Evolutionary conservation across 2,888 invertebrate genomes (phyloP).

Genomic region (Hydropsyche betteni): DNA sequence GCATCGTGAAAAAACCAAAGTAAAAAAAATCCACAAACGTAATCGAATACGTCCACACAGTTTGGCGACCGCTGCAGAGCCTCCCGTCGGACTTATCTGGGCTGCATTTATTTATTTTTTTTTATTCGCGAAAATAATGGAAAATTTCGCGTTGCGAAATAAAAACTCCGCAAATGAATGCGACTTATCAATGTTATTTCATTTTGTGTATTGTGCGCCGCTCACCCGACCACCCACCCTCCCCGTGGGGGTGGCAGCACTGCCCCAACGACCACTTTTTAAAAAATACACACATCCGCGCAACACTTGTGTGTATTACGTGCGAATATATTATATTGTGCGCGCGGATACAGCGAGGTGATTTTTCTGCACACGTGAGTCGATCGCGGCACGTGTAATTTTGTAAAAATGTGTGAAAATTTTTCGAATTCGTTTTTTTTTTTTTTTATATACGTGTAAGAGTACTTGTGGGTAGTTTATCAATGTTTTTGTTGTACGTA

Average conservation of each 20-base stretch:
- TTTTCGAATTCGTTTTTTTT: too few relatives aligned
- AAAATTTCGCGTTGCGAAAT: conserved; percentile 49
- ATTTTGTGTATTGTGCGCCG: conserved; percentile 49
- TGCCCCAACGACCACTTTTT: too few relatives aligned
- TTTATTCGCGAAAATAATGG: conserved; percentile 51
- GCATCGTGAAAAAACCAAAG: background rate
- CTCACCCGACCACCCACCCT: conserved; percentile 1
- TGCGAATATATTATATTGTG: too few relatives aligned
- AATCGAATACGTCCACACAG: conserved; percentile 24
- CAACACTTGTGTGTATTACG: too few relatives aligned
- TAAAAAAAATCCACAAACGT: background rate
- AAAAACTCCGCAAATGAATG: conserved; percentile 51
- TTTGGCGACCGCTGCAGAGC: conserved; percentile 30
- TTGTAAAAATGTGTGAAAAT: too few relatives aligned
- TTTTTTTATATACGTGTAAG: too few relatives aligned
- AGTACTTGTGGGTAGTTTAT: too few relatives aligned
- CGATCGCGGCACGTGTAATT: too few relatives aligned
- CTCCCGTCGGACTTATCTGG: conserved; percentile 47
- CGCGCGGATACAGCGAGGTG: too few relatives aligned
- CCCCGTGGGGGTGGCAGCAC: background rate
- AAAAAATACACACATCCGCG: too few relatives aligned
- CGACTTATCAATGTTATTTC: conserved; percentile 52
- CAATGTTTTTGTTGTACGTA: too few relatives aligned
- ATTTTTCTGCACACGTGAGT: too few relatives aligned
- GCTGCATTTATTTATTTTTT: conserved; percentile 50